phyloP scores from a whole-genome alignment of 2,797 vertebrate genomes.

The Chrysocyon brachyurus region DNA sequence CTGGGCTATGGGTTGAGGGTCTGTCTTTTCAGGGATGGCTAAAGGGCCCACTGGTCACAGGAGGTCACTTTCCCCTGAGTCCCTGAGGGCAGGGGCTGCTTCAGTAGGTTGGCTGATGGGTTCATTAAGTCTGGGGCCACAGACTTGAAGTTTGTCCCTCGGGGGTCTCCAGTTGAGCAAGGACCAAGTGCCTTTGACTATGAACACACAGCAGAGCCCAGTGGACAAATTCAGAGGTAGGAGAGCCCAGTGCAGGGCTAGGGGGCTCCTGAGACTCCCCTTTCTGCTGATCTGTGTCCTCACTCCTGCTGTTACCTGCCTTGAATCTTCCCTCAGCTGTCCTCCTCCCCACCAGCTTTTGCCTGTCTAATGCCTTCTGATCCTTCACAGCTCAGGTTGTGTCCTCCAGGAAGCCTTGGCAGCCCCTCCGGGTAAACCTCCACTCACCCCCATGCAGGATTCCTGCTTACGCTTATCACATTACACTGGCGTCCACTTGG shows the following conservation, averaged over 20 bases:
- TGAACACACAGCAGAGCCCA: not conserved
- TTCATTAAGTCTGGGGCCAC: not conserved
- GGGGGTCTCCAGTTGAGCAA: not conserved
- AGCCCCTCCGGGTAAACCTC: not conserved
- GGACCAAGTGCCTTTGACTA: not conserved
- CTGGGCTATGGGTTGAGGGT: not conserved
- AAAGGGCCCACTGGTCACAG: not conserved
- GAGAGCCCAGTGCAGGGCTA: not conserved
- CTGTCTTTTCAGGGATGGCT: not conserved
- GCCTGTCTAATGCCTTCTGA: not conserved
- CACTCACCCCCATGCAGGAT: too few species aligned
- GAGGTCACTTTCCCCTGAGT: not conserved
- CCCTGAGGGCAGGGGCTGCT: not conserved
- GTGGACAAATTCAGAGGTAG: not conserved
- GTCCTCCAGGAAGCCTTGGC: not conserved
- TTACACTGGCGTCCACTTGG: fast-evolving
- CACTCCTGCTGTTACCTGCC: too few species aligned
- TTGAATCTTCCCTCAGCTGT: not conserved
- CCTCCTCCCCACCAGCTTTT: too few species aligned
- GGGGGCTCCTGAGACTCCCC: not conserved
- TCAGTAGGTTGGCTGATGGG: not conserved
- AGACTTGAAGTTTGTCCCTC: not conserved
- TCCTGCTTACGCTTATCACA: fast-evolving
- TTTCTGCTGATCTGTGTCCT: not conserved
- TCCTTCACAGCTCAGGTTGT: not conserved